A percentile compares a stretch with the other conserved stretches of the same genome.
phyloP scores from a whole-genome alignment of 2,113 vertebrate species.

The Meles meles region DNA sequence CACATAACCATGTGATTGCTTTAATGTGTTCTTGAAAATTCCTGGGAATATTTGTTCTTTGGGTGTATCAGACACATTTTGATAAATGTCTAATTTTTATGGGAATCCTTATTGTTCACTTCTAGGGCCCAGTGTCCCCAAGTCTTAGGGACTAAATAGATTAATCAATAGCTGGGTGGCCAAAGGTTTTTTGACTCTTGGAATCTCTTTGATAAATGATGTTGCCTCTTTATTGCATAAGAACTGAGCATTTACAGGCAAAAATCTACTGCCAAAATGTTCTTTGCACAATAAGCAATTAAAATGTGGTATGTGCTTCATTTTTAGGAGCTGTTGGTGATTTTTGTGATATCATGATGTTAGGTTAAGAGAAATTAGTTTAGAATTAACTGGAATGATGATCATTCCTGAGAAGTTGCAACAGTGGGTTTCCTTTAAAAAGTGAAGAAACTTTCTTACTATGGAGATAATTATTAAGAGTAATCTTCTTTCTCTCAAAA shows the following conservation, averaged over 20 bases:
- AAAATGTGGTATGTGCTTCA: not conserved
- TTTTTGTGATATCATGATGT: conserved; percentile 15
- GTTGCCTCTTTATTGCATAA: not conserved
- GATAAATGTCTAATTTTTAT: not conserved
- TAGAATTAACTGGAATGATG: conserved; percentile 12
- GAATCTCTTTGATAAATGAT: not conserved
- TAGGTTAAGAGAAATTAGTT: conserved; percentile 53
- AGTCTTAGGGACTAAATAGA: not conserved
- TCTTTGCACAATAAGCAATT: not conserved
- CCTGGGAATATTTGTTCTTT: not conserved
- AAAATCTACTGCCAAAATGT: not conserved
- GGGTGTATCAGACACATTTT: not conserved
- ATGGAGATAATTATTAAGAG: not conserved
- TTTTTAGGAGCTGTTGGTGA: conserved; percentile 27
- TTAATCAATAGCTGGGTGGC: not conserved
- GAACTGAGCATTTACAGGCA: not conserved
- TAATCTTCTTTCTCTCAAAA: conserved; percentile 8
- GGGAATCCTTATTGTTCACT: not conserved
- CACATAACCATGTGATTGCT: not conserved
- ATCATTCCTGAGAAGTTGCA: conserved; percentile 2
- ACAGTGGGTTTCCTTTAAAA: conserved; percentile 21
- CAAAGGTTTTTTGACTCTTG: not conserved
- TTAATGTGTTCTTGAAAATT: not conserved
- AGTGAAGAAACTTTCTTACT: not conserved
- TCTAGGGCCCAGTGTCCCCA: not conserved